A percentile compares a stretch with the other conserved stretches of the same genome.
Evolutionary conservation across 2,888 invertebrate species (phyloP).

Genomic region (Cheilosia vulpina): DNA sequence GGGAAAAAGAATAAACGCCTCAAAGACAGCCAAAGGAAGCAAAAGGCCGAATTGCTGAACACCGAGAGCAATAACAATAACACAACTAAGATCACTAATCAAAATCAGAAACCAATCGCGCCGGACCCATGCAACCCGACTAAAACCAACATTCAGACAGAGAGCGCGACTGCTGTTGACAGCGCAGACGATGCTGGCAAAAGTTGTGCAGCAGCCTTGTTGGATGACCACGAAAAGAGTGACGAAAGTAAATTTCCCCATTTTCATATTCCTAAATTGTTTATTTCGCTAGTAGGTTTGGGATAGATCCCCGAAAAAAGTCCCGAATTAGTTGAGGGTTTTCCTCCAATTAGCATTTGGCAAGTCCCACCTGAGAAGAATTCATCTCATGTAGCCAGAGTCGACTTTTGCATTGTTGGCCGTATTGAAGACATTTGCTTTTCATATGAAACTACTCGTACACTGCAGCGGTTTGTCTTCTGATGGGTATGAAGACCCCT

Average conservation of each 20-base stretch:
- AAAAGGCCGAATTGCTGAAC: conserved; percentile 52
- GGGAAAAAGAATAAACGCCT: conserved; percentile 78
- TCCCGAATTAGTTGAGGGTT: too few relatives aligned
- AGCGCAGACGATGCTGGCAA: background rate
- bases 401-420: too few relatives aligned
- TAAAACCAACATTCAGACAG: conserved; percentile 11
- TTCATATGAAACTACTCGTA: too few relatives aligned
- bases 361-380: too few relatives aligned
- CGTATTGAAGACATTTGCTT: too few relatives aligned
- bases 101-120: conserved; percentile 44
- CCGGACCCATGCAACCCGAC: conserved; percentile 24
- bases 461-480: too few relatives aligned
- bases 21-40: conserved; percentile 80
- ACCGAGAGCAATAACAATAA: conserved; percentile 52
- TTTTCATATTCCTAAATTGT: background rate
- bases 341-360: too few relatives aligned
- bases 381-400: too few relatives aligned
- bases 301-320: too few relatives aligned
- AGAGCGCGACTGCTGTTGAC: background rate
- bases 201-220: background rate
- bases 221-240: conserved; percentile 23
- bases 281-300: conserved; percentile 35
- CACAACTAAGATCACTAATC: conserved; percentile 56
- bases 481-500: too few relatives aligned
- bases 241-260: conserved; percentile 44